Percentiles rank a stretch among this genome's conserved stretches.
These are phyloP conservation scores for Carassius gibelio DNA, from an alignment of 2,113 vertebrate species.

Conservation along the genomic window DNA sequence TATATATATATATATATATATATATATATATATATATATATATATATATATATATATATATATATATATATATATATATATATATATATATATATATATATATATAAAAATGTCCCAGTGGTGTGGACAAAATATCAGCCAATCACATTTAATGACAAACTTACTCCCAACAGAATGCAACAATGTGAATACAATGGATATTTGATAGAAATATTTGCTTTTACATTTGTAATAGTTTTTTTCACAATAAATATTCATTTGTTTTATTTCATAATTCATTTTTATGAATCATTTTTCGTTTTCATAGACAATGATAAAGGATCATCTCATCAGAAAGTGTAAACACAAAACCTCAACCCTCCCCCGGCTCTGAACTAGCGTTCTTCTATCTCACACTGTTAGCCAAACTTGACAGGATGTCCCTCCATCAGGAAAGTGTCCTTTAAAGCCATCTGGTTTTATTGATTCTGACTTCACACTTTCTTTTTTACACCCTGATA, in stretches of 20 bases:
- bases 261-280: neutral
- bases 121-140: neutral
- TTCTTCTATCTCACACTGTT: conserved; percentile 3
- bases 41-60: too few relatives aligned
- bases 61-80: too few relatives aligned
- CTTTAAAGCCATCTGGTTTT: conserved; percentile 26
- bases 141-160: neutral
- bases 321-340: neutral
- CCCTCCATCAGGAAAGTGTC: conserved; percentile 31
- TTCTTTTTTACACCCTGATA: conserved; percentile 13
- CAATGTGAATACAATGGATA: neutral
- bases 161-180: neutral
- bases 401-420: conserved; percentile 26
- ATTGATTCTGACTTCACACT: conserved; percentile 25
- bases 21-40: too few relatives aligned
- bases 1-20: too few relatives aligned
- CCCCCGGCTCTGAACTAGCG: neutral
- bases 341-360: neutral
- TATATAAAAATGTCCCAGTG: neutral
- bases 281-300: neutral
- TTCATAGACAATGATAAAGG: neutral
- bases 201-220: neutral
- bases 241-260: too few relatives aligned
- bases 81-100: too few relatives aligned
- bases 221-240: too few relatives aligned